These are phyloP conservation scores for Pseudorhiza aurosa DNA, from an alignment of 30 jellyfish, hydroid and myxozoan genomes.

Conservation along the genomic window DNA sequence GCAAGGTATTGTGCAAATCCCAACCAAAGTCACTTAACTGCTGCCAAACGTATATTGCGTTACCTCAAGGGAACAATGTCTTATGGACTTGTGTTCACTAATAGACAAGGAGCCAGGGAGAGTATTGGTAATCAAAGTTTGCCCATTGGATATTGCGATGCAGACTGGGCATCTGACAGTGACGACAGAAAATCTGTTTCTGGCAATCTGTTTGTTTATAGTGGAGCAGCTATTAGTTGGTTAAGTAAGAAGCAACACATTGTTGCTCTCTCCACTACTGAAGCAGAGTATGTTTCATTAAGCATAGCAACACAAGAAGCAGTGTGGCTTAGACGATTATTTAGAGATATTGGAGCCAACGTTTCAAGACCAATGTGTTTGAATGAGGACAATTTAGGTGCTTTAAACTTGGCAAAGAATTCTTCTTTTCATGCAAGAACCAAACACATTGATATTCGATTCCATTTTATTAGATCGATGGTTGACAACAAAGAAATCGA, in stretches of 20 bases:
- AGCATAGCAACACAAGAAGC: constrained; percentile 50
- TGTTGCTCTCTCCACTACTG: constrained; percentile 36
- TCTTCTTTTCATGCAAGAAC: neutral
- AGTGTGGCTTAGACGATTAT: constrained; percentile 25
- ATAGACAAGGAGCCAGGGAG: neutral
- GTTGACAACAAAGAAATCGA: neutral
- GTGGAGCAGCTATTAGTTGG: constrained; percentile 38
- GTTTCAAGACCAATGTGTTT: neutral
- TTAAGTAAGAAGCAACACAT: constrained; percentile 17
- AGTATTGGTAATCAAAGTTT: neutral
- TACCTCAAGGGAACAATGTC: constrained; percentile 43
- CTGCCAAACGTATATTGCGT: constrained; percentile 21
- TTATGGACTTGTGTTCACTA: neutral
- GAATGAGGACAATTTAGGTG: constrained; percentile 22
- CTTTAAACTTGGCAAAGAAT: neutral
- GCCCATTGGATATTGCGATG: constrained; percentile 30
- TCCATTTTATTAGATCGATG: constrained; percentile 9
- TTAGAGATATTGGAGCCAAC: neutral
- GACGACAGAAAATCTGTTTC: constrained; percentile 12
- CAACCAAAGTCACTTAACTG: constrained; percentile 2
- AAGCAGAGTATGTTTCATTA: constrained; percentile 45
- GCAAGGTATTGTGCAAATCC: constrained; percentile 2
- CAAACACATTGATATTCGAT: constrained; percentile 19
- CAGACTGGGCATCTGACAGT: constrained; percentile 38
- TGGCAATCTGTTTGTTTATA: constrained; percentile 19